phyloP scores from a whole-genome alignment of 2,113 vertebrate species.

The Cyanoliseus patagonus region DNA sequence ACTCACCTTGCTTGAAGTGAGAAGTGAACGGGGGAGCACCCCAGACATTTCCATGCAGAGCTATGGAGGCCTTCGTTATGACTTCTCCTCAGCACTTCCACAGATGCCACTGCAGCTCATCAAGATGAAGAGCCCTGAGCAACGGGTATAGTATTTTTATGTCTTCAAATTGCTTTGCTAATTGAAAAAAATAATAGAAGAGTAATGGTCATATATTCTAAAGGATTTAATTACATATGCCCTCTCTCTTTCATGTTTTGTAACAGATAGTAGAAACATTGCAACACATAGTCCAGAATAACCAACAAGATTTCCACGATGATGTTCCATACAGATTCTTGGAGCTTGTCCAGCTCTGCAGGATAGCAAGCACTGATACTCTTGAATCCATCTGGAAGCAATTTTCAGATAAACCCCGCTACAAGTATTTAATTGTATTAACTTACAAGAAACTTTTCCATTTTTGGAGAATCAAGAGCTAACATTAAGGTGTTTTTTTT shows the following conservation, averaged over 20 bases:
- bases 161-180: background rate
- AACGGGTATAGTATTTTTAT: slow-evolving; percentile 68
- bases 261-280: slow-evolving; percentile 78
- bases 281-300: slow-evolving; percentile 74
- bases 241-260: background rate
- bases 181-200: background rate
- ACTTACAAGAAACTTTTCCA: background rate
- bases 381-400: slow-evolving; percentile 77
- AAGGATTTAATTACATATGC: background rate
- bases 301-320: slow-evolving; percentile 71
- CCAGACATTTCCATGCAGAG: slow-evolving; percentile 39
- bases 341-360: slow-evolving; percentile 77
- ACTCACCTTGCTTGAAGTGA: slow-evolving; percentile 71
- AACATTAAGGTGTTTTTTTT: background rate
- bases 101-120: slow-evolving; percentile 76
- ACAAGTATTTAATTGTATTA: slow-evolving; percentile 25
- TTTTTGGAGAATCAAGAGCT: background rate
- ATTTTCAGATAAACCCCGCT: slow-evolving; percentile 20
- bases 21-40: background rate
- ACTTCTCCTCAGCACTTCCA: slow-evolving; percentile 41
- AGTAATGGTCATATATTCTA: background rate
- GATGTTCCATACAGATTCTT: slow-evolving; percentile 70
- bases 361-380: slow-evolving; percentile 26
- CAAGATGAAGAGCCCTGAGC: slow-evolving; percentile 62
- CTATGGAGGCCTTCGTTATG: slow-evolving; percentile 71